Percentiles rank a stretch among this genome's conserved stretches.
Evolutionary conservation across 2,113 vertebrate species (phyloP).

Genomic region (Chaetops frenatus): DNA sequence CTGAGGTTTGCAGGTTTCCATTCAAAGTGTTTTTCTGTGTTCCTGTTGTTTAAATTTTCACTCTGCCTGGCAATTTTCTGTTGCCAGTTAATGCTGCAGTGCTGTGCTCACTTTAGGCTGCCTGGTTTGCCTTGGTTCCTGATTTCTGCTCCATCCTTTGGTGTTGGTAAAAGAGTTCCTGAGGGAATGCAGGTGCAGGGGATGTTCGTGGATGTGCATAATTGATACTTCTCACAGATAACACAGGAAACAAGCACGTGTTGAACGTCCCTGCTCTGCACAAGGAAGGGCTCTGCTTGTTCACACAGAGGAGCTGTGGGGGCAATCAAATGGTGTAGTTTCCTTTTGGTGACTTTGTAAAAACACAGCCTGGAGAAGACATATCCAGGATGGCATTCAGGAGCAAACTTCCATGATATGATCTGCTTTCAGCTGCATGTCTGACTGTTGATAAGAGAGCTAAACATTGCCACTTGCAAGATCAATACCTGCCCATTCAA

Average conservation of each 20-base stretch:
- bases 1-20: neutral
- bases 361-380: neutral
- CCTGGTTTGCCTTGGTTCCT: neutral
- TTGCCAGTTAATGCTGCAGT: neutral
- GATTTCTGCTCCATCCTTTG: neutral
- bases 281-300: neutral
- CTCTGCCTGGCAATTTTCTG: neutral
- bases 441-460: neutral
- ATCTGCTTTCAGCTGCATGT: neutral
- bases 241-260: neutral
- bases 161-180: neutral
- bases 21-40: neutral
- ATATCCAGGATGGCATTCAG: neutral
- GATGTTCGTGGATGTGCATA: neutral
- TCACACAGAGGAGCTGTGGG: neutral
- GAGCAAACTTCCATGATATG: neutral
- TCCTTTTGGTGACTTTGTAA: neutral
- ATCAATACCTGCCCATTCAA: neutral
- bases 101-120: neutral
- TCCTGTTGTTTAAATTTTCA: neutral
- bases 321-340: neutral
- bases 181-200: neutral
- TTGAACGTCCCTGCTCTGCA: neutral
- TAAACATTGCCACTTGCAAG: neutral
- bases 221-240: neutral